phyloP scores from a whole-genome alignment of 2,888 invertebrate genomes.

The Xanthia icteritia region DNA sequence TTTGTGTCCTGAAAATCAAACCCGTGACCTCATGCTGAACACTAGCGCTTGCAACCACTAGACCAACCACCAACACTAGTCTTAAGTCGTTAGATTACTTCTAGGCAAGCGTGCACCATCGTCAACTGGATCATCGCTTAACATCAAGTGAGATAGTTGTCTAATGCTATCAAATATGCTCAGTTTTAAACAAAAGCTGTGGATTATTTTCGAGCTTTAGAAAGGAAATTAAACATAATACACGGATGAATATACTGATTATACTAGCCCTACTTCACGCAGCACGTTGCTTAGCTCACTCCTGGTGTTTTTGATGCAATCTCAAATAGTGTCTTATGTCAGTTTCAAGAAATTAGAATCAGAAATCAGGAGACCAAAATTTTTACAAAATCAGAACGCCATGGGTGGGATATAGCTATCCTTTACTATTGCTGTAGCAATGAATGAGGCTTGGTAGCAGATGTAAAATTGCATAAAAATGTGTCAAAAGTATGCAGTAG shows the following conservation, averaged over 20 bases:
- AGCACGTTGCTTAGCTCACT: neutral
- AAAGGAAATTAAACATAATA: too few relatives aligned
- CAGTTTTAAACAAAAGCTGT: neutral
- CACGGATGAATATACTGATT: neutral
- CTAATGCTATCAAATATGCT: neutral
- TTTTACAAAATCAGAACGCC: neutral
- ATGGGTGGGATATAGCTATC: neutral
- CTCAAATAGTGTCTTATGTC: neutral
- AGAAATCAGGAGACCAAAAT: neutral
- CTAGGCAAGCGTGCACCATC: too few relatives aligned
- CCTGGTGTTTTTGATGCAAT: neutral
- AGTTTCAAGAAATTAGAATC: neutral
- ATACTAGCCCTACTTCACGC: neutral
- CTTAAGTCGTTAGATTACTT: too few relatives aligned
- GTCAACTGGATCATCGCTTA: too few relatives aligned
- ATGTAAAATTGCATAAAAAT: constrained; percentile 26
- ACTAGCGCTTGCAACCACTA: too few relatives aligned
- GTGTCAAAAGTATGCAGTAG: constrained; percentile 9
- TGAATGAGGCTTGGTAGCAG: neutral
- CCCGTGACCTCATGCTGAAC: too few relatives aligned
- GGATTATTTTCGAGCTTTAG: neutral
- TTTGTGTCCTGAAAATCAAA: too few relatives aligned
- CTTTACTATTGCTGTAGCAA: neutral
- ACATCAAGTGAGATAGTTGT: neutral
- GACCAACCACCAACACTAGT: too few relatives aligned